These are phyloP conservation scores for Ginglymostoma cirratum DNA, from an alignment of 2,113 vertebrate genomes.

Conservation along the genomic window DNA sequence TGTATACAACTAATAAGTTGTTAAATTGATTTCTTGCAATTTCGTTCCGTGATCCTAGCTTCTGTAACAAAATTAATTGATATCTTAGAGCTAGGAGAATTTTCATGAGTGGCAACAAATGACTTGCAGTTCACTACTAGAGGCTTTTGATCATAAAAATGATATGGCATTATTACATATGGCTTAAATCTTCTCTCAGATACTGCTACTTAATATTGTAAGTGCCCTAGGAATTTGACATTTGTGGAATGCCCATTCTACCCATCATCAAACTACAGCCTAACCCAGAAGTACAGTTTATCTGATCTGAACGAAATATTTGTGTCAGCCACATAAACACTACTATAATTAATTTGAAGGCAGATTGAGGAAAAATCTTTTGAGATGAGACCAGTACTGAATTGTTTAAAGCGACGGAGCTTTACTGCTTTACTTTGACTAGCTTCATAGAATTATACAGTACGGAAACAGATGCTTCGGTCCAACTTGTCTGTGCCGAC, in stretches of 20 bases:
- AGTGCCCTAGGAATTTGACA: not conserved
- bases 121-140: not conserved
- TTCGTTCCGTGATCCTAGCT: not conserved
- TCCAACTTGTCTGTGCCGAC: too few species aligned
- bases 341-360: not conserved
- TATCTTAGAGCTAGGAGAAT: not conserved
- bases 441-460: not conserved
- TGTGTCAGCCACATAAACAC: not conserved
- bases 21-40: not conserved
- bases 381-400: not conserved
- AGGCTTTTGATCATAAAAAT: not conserved
- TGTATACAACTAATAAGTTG: not conserved
- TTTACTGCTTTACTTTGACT: not conserved
- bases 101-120: not conserved
- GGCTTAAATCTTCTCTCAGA: not conserved
- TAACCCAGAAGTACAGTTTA: not conserved
- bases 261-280: not conserved
- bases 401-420: not conserved
- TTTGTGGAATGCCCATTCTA: not conserved
- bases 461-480: too few species aligned
- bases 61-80: not conserved
- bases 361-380: not conserved
- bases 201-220: not conserved
- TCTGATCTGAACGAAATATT: conserved; percentile 5
- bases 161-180: not conserved